These are phyloP conservation scores for Ceraclea dissimilis DNA, from an alignment of 2,888 invertebrate species.

Conservation along the genomic window DNA sequence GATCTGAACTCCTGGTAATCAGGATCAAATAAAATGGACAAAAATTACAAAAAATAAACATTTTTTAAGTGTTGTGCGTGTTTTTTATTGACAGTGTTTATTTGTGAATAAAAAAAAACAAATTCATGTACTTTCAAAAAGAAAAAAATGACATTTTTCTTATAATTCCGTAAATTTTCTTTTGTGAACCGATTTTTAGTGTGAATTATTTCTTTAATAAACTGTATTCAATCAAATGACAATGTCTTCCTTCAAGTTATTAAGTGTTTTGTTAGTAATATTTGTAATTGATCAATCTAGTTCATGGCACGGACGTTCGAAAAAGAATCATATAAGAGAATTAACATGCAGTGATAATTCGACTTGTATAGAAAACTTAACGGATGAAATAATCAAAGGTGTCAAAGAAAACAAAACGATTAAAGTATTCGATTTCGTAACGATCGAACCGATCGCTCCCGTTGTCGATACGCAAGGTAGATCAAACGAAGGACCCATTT, in stretches of 20 bases:
- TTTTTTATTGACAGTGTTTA: background rate
- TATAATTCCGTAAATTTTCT: background rate
- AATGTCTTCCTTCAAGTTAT: too few relatives aligned
- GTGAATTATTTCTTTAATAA: too few relatives aligned
- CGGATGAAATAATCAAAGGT: conserved; percentile 44
- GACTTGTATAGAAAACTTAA: conserved; percentile 49
- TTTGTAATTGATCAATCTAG: background rate
- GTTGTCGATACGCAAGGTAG: conserved; percentile 35
- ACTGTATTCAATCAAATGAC: too few relatives aligned
- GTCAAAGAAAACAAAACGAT: conserved; percentile 48
- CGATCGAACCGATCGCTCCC: conserved; percentile 44
- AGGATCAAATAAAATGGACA: conserved; percentile 3
- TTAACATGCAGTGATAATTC: conserved; percentile 54
- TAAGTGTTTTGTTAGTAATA: background rate
- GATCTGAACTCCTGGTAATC: conserved; percentile 1
- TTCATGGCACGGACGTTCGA: background rate
- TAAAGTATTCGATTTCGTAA: conserved; percentile 47
- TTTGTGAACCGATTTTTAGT: background rate
- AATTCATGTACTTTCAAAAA: conserved; percentile 6
- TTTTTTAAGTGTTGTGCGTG: background rate
- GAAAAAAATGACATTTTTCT: background rate
- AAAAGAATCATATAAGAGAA: conserved; percentile 27
- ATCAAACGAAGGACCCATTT: conserved; percentile 36
- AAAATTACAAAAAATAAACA: background rate
- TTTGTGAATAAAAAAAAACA: background rate